Evolutionary conservation across 37 sponge, comb jelly and placozoan species (phyloP).

Genomic region (Spongilla lacustris): DNA sequence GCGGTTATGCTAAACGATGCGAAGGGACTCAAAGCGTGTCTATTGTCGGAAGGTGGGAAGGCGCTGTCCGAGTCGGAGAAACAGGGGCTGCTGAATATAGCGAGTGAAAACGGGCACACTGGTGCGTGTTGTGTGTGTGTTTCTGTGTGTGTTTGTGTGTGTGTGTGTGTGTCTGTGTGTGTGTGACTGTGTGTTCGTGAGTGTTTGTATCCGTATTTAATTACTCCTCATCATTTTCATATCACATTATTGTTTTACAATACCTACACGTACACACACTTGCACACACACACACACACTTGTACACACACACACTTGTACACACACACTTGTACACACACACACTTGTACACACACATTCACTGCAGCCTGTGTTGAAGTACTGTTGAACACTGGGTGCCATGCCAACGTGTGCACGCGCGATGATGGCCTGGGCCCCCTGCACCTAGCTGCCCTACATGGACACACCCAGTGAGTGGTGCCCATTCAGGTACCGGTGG

Average conservation of each 20-base stretch:
- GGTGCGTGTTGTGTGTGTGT: constrained; percentile 22
- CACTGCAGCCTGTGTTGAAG: neutral
- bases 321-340: too few relatives aligned
- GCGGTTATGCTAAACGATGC: constrained; percentile 27
- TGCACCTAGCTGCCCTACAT: constrained; percentile 43
- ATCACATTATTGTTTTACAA: neutral
- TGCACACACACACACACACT: too few relatives aligned
- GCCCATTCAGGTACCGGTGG: too few relatives aligned
- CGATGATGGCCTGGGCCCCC: constrained; percentile 13
- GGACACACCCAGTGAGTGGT: constrained; percentile 31
- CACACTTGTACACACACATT: too few relatives aligned
- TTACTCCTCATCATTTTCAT: neutral
- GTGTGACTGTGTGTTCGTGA: neutral
- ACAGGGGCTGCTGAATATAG: constrained; percentile 20
- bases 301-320: too few relatives aligned
- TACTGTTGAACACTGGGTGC: neutral
- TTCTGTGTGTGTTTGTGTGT: neutral
- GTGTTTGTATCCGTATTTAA: neutral
- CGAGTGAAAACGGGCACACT: constrained; percentile 21
- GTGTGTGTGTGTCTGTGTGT: too few relatives aligned
- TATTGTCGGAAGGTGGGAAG: neutral
- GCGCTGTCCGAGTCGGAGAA: constrained; percentile 10
- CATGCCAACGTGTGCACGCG: neutral
- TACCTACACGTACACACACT: too few relatives aligned
- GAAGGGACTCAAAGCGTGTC: neutral